These are phyloP conservation scores for Coreius guichenoti DNA, from an alignment of 2,797 vertebrate genomes.

Conservation along the genomic window DNA sequence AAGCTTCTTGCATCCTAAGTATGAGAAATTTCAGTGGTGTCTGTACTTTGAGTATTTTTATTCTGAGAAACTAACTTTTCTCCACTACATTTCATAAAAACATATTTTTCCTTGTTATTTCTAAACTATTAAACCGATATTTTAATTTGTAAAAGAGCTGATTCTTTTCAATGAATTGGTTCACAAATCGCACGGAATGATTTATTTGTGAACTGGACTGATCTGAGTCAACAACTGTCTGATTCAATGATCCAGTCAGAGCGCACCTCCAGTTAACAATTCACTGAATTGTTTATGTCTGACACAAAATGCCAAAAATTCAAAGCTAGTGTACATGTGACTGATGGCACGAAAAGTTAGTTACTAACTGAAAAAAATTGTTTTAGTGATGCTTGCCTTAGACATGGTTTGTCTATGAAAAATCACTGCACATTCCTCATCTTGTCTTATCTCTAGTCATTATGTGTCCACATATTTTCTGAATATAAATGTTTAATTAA, in stretches of 20 bases:
- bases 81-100: background rate
- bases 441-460: background rate
- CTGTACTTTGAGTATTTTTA: background rate
- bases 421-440: background rate
- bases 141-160: background rate
- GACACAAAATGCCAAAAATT: background rate
- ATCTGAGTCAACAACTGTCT: background rate
- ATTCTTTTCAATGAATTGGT: background rate
- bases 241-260: background rate
- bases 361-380: background rate
- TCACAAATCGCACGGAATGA: background rate
- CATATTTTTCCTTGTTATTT: background rate
- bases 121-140: background rate
- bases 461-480: too few relatives aligned
- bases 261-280: background rate
- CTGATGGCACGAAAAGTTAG: too few relatives aligned
- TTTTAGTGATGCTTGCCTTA: background rate
- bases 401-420: background rate
- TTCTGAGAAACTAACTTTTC: background rate
- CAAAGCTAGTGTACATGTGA: too few relatives aligned
- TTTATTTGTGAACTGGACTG: background rate
- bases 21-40: background rate
- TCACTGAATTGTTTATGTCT: background rate
- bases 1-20: background rate
- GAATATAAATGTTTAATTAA: too few relatives aligned